Conservation (phyloP, 1,140 invertebrate species). For the Drosophila melanica region DNA sequence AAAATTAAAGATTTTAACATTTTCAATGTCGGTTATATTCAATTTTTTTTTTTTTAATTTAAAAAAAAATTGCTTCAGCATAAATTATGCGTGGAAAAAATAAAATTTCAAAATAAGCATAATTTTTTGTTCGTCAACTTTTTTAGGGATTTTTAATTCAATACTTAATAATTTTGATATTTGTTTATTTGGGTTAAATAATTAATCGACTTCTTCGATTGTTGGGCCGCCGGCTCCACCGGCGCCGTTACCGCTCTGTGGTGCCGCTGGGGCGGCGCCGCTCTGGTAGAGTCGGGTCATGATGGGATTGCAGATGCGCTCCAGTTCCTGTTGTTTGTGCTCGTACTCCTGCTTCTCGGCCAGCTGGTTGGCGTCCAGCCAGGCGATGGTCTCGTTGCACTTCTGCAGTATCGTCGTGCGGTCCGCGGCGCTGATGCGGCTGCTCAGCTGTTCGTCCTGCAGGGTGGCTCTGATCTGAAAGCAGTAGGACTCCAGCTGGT, state of each 20-base stretch:
- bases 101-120: too few relatives aligned
- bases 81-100: too few relatives aligned
- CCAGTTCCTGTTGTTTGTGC: conserved; percentile 94
- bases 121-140: too few relatives aligned
- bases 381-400: conserved; percentile 95
- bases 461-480: conserved; percentile 98
- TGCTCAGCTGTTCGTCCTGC: conserved; percentile 94
- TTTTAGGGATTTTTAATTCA: not conserved
- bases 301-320: conserved; percentile 93
- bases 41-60: conserved; percentile 7
- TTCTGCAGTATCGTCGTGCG: conserved; percentile 93
- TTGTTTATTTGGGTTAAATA: too few relatives aligned
- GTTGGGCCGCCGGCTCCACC: conserved; percentile 90
- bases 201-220: conserved; percentile 97
- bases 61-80: too few relatives aligned
- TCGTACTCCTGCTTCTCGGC: conserved; percentile 97
- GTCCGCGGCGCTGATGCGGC: conserved; percentile 94
- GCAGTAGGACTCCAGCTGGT: conserved; percentile 96
- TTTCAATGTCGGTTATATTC: conserved; percentile 33
- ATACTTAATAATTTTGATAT: conserved; percentile 4
- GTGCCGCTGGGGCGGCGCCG: conserved; percentile 73
- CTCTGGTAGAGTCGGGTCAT: conserved; percentile 92
- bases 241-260: conserved; percentile 85
- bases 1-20: too few relatives aligned
- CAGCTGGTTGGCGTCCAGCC: conserved; percentile 97